Percentiles rank a stretch among this genome's conserved stretches.
phyloP scores from a whole-genome alignment of 2,113 vertebrate genomes.

The Barbus barbus region DNA sequence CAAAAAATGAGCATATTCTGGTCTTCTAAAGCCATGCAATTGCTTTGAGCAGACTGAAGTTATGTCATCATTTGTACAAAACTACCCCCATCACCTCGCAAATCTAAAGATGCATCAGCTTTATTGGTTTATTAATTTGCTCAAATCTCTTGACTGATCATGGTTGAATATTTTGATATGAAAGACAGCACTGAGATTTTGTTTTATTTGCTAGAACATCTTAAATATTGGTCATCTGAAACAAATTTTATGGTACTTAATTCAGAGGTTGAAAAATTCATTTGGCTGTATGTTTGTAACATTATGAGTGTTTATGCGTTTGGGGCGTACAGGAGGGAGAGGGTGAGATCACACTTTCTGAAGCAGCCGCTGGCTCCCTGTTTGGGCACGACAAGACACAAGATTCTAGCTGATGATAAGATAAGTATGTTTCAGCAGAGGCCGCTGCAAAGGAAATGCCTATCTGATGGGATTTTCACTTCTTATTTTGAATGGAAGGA shows the following conservation, averaged over 20 bases:
- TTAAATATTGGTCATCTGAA: background rate
- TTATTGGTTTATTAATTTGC: background rate
- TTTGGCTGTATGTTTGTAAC: background rate
- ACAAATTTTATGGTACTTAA: background rate
- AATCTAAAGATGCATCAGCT: background rate
- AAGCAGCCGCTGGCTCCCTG: slow-evolving; percentile 71
- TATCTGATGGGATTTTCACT: slow-evolving; percentile 75
- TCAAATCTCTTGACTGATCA: background rate
- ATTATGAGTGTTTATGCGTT: slow-evolving; percentile 40
- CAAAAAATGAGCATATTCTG: background rate
- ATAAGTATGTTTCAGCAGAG: slow-evolving; percentile 74
- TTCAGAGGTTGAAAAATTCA: background rate
- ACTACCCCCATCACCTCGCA: background rate
- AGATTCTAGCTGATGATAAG: slow-evolving; percentile 75
- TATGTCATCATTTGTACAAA: background rate
- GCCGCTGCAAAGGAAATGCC: slow-evolving; percentile 77
- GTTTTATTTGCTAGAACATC: background rate
- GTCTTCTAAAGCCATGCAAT: background rate
- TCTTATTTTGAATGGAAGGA: slow-evolving; percentile 69
- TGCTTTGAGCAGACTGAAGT: background rate
- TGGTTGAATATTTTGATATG: background rate
- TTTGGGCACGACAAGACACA: slow-evolving; percentile 74
- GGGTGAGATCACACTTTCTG: slow-evolving; percentile 60
- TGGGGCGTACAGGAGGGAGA: slow-evolving; percentile 56
- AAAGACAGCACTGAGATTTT: background rate